Evolutionary conservation across 2,113 vertebrate genomes (phyloP).

Genomic region (Epinephelus lanceolatus): DNA sequence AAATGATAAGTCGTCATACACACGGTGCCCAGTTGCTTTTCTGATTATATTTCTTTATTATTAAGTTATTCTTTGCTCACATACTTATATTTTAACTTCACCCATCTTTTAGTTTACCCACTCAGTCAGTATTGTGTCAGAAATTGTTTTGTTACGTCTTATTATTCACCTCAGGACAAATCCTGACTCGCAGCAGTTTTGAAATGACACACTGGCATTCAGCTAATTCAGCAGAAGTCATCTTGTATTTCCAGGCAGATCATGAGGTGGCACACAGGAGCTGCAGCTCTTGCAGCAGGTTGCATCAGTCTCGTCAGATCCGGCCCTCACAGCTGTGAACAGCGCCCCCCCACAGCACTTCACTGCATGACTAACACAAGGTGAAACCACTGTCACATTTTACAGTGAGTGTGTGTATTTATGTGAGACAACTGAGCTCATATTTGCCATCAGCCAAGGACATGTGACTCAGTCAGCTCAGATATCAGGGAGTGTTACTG

Average conservation of each 20-base stretch:
- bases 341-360: constrained; percentile 12
- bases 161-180: not conserved
- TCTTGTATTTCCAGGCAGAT: constrained; percentile 1
- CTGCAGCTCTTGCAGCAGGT: constrained; percentile 73
- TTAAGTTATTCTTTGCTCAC: too few species aligned
- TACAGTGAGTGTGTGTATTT: not conserved
- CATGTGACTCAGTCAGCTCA: constrained; percentile 31
- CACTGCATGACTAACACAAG: constrained; percentile 25
- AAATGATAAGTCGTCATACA: too few species aligned
- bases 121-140: not conserved
- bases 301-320: constrained; percentile 73
- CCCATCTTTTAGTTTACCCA: not conserved
- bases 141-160: constrained; percentile 4
- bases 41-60: not conserved
- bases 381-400: constrained; percentile 44
- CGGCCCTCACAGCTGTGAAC: not conserved
- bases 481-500: constrained; percentile 55
- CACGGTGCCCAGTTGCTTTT: not conserved
- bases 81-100: not conserved
- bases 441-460: constrained; percentile 72
- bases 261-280: constrained; percentile 10
- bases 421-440: constrained; percentile 34
- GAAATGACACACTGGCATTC: not conserved
- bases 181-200: not conserved
- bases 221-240: constrained; percentile 35